Conservation (phyloP, 2,888 invertebrate species). For the Horisme vitalbata region DNA sequence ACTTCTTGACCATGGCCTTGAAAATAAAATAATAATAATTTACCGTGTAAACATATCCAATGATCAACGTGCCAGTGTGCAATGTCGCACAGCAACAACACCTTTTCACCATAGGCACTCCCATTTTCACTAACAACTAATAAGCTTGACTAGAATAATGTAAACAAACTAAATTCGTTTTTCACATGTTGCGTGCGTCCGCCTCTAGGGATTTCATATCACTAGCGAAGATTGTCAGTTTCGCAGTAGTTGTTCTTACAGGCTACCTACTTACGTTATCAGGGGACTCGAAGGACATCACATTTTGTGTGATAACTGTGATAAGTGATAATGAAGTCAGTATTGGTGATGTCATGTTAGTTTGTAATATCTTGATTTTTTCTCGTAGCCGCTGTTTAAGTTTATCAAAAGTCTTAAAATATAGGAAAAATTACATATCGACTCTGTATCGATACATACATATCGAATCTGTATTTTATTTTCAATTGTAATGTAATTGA, state of each 20-base stretch:
- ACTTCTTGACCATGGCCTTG: background rate
- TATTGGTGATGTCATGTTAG: conserved; percentile 3
- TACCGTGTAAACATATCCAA: conserved; percentile 68
- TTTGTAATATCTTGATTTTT: no score
- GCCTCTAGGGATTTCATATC: conserved; percentile 21
- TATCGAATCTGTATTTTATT: no score
- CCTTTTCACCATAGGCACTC: conserved; percentile 68
- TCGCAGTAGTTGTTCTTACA: conserved; percentile 19
- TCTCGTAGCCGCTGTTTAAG: no score
- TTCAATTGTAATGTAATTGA: no score
- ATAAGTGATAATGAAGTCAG: background rate
- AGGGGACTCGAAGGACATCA: conserved; percentile 9
- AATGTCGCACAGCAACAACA: conserved; percentile 66
- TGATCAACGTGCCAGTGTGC: conserved; percentile 67
- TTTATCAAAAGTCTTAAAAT: no score
- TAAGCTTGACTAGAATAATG: conserved; percentile 21
- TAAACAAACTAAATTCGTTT: conserved; percentile 22
- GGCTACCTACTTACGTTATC: conserved; percentile 6
- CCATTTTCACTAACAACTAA: conserved; percentile 46
- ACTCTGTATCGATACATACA: no score
- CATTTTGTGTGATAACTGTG: background rate
- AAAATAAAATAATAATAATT: no score
- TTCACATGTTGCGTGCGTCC: conserved; percentile 22
- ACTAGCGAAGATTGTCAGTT: conserved; percentile 27
- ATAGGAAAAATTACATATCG: no score